Percentiles rank a stretch among this genome's conserved stretches.
phyloP scores from a whole-genome alignment of 2,888 invertebrate genomes.

The Sussaba pulchella region DNA sequence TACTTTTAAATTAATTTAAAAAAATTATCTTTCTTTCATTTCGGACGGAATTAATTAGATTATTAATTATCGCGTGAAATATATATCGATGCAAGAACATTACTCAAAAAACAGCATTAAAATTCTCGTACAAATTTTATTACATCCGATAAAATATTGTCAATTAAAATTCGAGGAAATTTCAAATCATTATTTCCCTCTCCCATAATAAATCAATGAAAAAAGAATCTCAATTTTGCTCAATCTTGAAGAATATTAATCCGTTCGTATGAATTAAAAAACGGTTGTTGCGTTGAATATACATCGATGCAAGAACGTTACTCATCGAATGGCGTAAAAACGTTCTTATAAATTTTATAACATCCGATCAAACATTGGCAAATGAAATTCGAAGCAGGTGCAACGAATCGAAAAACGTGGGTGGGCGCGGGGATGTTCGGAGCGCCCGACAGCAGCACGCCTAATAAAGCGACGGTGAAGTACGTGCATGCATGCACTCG shows the following conservation, averaged over 20 bases:
- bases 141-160: no score
- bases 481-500: neutral
- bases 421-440: neutral
- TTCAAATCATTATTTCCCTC: no score
- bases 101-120: neutral
- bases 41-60: no score
- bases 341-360: neutral
- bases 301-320: neutral
- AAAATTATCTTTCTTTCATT: no score
- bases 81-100: neutral
- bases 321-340: neutral
- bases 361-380: slow-evolving; percentile 22
- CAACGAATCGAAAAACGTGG: slow-evolving; percentile 38
- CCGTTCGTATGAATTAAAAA: neutral
- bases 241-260: no score
- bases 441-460: neutral
- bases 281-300: no score
- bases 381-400: slow-evolving; percentile 25
- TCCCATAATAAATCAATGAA: no score
- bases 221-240: no score
- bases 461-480: slow-evolving; percentile 18
- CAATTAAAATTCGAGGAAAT: no score
- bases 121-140: neutral
- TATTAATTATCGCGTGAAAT: no score
- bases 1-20: no score